Percentiles rank a stretch among this genome's conserved stretches.
These are phyloP conservation scores for Salvelinus sp. DNA, from an alignment of 2,113 vertebrate species.

Conservation along the genomic window DNA sequence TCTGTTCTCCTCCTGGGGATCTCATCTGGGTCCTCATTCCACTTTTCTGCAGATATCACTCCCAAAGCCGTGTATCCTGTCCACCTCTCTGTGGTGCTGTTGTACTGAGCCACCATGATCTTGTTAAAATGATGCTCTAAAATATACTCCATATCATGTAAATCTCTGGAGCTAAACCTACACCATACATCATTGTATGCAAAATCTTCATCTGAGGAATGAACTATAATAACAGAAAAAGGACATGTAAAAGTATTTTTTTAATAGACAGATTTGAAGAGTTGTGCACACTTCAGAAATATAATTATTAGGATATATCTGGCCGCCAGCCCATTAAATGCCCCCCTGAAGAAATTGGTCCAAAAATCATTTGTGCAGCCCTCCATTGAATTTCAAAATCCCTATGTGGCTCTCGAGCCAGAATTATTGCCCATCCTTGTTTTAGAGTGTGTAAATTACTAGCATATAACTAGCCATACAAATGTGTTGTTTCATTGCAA, in stretches of 20 bases:
- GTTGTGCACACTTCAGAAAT: background rate
- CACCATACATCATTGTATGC: background rate
- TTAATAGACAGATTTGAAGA: background rate
- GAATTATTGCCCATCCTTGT: too few species aligned
- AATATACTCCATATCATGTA: conserved; percentile 7
- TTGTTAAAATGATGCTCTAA: conserved; percentile 36
- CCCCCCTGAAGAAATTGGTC: too few species aligned
- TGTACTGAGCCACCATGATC: conserved; percentile 23
- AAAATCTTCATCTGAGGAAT: conserved; percentile 36
- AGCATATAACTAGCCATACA: too few species aligned
- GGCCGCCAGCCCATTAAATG: too few species aligned
- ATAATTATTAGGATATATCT: too few species aligned
- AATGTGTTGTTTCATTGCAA: too few species aligned
- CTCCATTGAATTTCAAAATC: too few species aligned
- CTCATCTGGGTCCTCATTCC: conserved; percentile 18
- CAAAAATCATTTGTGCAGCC: too few species aligned
- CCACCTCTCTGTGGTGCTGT: conserved; percentile 42
- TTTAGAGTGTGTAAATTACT: too few species aligned
- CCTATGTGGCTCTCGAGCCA: too few species aligned
- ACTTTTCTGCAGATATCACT: background rate
- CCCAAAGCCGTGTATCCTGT: conserved; percentile 6
- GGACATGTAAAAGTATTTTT: too few species aligned
- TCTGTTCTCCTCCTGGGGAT: too few species aligned
- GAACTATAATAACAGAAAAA: background rate
- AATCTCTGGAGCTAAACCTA: conserved; percentile 16